Percentiles rank a stretch among this genome's conserved stretches.
Conservation (phyloP, 2,113 vertebrate species). For the Hydrochoerus hydrochaeris region DNA sequence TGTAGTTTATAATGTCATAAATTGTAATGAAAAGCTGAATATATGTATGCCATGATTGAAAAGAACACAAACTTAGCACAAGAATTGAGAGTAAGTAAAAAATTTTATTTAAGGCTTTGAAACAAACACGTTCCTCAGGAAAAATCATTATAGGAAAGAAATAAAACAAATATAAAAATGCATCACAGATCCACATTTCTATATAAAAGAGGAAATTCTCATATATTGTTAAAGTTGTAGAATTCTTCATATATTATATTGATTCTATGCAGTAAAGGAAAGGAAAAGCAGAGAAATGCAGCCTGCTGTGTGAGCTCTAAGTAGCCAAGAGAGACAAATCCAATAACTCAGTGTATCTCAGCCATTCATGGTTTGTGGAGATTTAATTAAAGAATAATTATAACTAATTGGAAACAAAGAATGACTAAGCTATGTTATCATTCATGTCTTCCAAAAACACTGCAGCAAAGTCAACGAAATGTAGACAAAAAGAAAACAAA, state of each 20-base stretch:
- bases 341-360: neutral
- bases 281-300: neutral
- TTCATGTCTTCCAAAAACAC: neutral
- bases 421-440: neutral
- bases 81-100: neutral
- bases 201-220: neutral
- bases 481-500: slow-evolving; percentile 39
- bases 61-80: neutral
- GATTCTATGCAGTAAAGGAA: neutral
- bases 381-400: slow-evolving; percentile 40
- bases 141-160: slow-evolving; percentile 37
- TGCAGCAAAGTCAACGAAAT: neutral
- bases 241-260: slow-evolving; percentile 23
- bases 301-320: neutral
- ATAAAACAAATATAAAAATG: slow-evolving; percentile 38
- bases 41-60: neutral
- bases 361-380: slow-evolving; percentile 1
- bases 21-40: slow-evolving; percentile 9
- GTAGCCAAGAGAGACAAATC: slow-evolving; percentile 7
- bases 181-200: neutral
- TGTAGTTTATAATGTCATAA: neutral
- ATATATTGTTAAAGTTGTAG: neutral
- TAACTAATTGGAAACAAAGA: neutral
- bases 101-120: slow-evolving; percentile 25
- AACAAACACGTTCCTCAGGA: neutral